Base-by-base conservation (phyloP, 1,140 invertebrate species). In the Pachypsylla venusta region DNA sequence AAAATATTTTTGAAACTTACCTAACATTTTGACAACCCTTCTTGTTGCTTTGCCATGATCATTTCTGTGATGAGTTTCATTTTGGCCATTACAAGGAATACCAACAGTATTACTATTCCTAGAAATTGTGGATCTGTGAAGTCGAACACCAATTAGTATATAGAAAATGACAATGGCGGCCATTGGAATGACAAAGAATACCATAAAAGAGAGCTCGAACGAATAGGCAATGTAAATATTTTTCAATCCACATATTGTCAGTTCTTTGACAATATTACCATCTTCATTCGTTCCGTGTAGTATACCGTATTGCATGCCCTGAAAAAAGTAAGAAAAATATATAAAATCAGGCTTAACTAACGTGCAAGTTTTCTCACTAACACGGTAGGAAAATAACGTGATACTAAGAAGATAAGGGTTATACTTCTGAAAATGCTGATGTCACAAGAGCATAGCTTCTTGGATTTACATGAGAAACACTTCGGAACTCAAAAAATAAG, bases 131-230 rank as follows among this genome's bases (percentile, higher is more conserved):
- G 83, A 80, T 56, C 77, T 73, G 62, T 80, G 79, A 27, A 92
- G 71, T 63, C 82, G 80, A 7, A 87, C 67, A 4, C 83, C 89
- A 65, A 93, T 92, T 55, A 88, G 71, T n/a, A 84, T 75, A 69
- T 93, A 93, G 2, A 91, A 75, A 2, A 85, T 82, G 2, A 82
- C 85, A 63, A 93, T 92, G 25, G 91, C 71, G n/a, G 83, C 80
- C 87, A 93, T 90, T 0, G 90, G 89, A 1, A 81, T 74, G 12
- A 88, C 78, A 69, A 93, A 93, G 70, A 93, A 90, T 22, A 92
- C 67, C 62, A 90, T 78, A 0, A 85, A 86, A 0, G 87, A 89
- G 57, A 90, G 76, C 66, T 87, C 85, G 65, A 91, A 93, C 0
- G 84, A 81, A 68, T 87, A 82, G 14, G 77, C 73, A 75, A 1